Conservation (phyloP, 2,888 invertebrate species). For the Trichogramma evanescens region DNA sequence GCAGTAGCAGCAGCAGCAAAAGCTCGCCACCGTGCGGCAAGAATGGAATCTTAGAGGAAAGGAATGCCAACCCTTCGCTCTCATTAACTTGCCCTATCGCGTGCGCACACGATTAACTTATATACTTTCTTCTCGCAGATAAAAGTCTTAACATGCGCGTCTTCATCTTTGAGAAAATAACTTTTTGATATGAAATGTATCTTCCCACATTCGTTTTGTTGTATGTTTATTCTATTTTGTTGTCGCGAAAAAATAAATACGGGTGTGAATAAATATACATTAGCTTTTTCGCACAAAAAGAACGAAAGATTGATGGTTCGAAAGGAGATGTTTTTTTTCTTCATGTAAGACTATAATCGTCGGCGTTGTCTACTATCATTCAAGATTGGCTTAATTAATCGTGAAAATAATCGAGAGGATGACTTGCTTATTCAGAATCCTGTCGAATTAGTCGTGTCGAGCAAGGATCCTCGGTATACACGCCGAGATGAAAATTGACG, state of each 20-base stretch:
- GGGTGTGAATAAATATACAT: too few relatives aligned
- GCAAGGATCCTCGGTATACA: not conserved
- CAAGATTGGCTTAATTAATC: slow-evolving; percentile 21
- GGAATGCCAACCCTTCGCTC: slow-evolving; percentile 47
- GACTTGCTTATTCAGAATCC: slow-evolving; percentile 25
- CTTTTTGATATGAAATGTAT: too few relatives aligned
- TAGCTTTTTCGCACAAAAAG: too few relatives aligned
- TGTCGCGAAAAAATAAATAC: too few relatives aligned
- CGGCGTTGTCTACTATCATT: slow-evolving; percentile 18
- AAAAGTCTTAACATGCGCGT: too few relatives aligned
- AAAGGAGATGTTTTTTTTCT: slow-evolving; percentile 2
- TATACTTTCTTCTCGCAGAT: too few relatives aligned
- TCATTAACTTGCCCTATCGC: slow-evolving; percentile 46
- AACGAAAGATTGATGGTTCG: slow-evolving; percentile 18
- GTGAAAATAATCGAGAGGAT: slow-evolving; percentile 25
- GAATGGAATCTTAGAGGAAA: slow-evolving; percentile 43
- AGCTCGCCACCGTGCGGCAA: slow-evolving; percentile 8
- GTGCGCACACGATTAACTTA: slow-evolving; percentile 30
- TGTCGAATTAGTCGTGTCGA: slow-evolving; percentile 24
- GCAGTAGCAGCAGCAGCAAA: too few relatives aligned
- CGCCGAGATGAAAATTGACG: slow-evolving; percentile 20
- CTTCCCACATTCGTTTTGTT: too few relatives aligned
- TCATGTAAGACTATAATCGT: slow-evolving; percentile 12
- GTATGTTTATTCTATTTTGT: too few relatives aligned
- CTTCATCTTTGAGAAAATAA: too few relatives aligned